Evolutionary conservation across 2,888 invertebrate genomes (phyloP).

Genomic region (Ormia ochracea): DNA sequence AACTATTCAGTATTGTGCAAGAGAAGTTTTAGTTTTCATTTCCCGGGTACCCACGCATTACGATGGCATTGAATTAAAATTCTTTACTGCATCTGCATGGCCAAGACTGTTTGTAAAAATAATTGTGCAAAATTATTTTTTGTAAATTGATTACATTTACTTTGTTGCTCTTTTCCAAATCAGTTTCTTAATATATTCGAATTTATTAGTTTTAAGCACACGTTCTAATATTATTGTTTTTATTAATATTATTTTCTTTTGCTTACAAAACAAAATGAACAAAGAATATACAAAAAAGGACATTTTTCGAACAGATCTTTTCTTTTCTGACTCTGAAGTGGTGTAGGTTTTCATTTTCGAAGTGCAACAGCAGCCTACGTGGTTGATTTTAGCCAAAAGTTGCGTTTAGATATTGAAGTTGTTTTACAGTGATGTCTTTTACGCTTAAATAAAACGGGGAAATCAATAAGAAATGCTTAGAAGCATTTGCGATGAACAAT

Average conservation of each 20-base stretch:
- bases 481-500: slow-evolving; percentile 99
- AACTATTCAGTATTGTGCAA: slow-evolving; percentile 12
- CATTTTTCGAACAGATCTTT: slow-evolving; percentile 50
- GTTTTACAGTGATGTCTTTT: slow-evolving; percentile 56
- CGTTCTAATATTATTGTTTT: slow-evolving; percentile 32
- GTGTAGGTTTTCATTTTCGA: slow-evolving; percentile 60
- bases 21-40: slow-evolving; percentile 19
- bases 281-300: slow-evolving; percentile 63
- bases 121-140: neutral
- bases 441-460: slow-evolving; percentile 49
- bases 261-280: slow-evolving; percentile 63
- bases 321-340: slow-evolving; percentile 61
- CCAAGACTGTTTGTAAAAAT: slow-evolving; percentile 9
- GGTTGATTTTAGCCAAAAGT: slow-evolving; percentile 24
- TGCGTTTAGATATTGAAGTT: slow-evolving; percentile 43
- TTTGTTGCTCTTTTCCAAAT: slow-evolving; percentile 11
- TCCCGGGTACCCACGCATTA: slow-evolving; percentile 18
- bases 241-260: slow-evolving; percentile 37
- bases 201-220: slow-evolving; percentile 20
- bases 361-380: slow-evolving; percentile 33
- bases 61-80: slow-evolving; percentile 30
- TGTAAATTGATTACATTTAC: slow-evolving; percentile 6
- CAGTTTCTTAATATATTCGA: slow-evolving; percentile 1
- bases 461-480: slow-evolving; percentile 79
- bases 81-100: neutral